A percentile compares a stretch with the other conserved stretches of the same genome.
phyloP scores from a whole-genome alignment of 2,888 invertebrate species.

The Iselma pallidipennis region DNA sequence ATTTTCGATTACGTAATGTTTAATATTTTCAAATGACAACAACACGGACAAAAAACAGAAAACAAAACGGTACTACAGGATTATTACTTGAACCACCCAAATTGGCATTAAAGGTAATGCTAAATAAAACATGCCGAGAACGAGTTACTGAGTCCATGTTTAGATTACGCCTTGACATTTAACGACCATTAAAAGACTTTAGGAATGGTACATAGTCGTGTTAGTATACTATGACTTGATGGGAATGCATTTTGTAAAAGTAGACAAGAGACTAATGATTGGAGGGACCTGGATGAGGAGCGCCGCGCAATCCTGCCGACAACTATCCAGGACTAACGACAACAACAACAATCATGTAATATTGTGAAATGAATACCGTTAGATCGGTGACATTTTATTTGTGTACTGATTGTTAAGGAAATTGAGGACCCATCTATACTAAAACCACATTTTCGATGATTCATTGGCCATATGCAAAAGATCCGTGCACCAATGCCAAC shows the following conservation, averaged over 20 bases:
- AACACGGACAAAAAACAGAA: neutral
- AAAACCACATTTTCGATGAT: no score
- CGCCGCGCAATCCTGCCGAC: neutral
- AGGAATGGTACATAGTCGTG: constrained; percentile 36
- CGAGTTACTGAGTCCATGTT: constrained; percentile 38
- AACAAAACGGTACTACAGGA: neutral
- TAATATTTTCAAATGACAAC: neutral
- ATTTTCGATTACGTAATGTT: neutral
- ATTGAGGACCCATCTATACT: neutral
- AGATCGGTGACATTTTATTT: neutral
- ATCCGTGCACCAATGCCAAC: constrained; percentile 22
- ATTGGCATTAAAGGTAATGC: constrained; percentile 21
- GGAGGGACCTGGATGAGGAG: neutral
- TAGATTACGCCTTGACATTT: constrained; percentile 48
- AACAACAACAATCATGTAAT: no score
- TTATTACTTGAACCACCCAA: constrained; percentile 15
- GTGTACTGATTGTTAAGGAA: no score
- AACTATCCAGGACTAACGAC: neutral
- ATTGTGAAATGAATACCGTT: neutral
- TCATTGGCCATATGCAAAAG: neutral
- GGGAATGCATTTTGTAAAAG: constrained; percentile 33
- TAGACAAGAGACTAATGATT: constrained; percentile 4
- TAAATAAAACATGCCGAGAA: constrained; percentile 25
- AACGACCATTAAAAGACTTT: constrained; percentile 42
- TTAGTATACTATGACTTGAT: constrained; percentile 33